Conservation (phyloP, 1,140 invertebrate genomes). For the Drosophila rhopaloa region DNA sequence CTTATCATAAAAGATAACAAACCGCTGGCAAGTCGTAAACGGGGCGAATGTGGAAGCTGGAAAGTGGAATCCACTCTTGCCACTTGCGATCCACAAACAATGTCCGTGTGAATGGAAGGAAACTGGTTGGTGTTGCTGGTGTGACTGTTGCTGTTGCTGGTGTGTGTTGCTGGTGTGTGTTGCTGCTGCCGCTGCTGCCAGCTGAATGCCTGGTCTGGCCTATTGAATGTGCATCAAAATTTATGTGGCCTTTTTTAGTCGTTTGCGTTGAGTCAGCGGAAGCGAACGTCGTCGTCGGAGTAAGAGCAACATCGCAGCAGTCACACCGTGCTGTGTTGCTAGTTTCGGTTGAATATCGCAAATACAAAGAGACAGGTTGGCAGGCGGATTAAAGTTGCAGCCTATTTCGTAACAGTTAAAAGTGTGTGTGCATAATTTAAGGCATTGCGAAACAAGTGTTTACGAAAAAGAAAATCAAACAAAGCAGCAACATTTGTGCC, state of each 20-base stretch:
- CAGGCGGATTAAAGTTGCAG: constrained; percentile 24
- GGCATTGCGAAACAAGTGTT: constrained; percentile 30
- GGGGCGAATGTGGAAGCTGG: constrained; percentile 46
- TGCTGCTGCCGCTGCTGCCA: constrained; percentile 26
- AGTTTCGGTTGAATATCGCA: constrained; percentile 15
- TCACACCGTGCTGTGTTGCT: constrained; percentile 17
- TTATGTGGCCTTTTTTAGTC: constrained; percentile 81
- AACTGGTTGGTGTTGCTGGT: constrained; percentile 64
- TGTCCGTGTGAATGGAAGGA: constrained; percentile 80
- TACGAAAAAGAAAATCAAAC: constrained; percentile 5
- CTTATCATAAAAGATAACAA: constrained; percentile 56
- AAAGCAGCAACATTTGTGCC: constrained; percentile 4
- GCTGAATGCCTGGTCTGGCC: constrained; percentile 50
- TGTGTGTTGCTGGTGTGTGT: constrained; percentile 18
- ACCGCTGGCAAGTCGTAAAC: constrained; percentile 27
- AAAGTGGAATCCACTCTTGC: constrained; percentile 15
- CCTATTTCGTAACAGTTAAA: constrained; percentile 29
- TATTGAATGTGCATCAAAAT: constrained; percentile 76
- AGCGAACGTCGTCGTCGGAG: constrained; percentile 67
- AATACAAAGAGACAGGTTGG: constrained; percentile 31
- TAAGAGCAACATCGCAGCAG: constrained; percentile 17
- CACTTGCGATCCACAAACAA: constrained; percentile 77
- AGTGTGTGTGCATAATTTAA: constrained; percentile 43
- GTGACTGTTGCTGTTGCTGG: constrained; percentile 34
- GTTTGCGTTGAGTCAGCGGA: constrained; percentile 81